Conservation (phyloP, 1,140 invertebrate species). For the Plectrocnemia conspersa region DNA sequence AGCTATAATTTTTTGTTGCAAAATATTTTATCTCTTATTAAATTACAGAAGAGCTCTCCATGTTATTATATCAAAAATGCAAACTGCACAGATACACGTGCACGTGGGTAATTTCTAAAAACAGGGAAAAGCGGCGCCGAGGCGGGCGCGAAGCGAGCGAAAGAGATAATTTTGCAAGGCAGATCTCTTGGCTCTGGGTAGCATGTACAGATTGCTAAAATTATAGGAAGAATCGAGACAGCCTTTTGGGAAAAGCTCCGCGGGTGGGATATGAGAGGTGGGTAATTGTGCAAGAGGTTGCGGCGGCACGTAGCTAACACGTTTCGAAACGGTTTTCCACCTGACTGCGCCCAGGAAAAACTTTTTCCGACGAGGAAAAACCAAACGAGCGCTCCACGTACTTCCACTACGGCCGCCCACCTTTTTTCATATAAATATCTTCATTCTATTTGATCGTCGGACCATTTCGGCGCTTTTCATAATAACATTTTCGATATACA, state of each 20-base stretch:
- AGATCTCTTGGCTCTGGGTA: slow-evolving; percentile 7
- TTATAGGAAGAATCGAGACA: slow-evolving; percentile 29
- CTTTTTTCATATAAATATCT: too few relatives aligned
- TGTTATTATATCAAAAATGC: too few relatives aligned
- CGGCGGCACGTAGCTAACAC: slow-evolving; percentile 32
- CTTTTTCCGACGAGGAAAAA: slow-evolving; percentile 8
- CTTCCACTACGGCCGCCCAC: neutral
- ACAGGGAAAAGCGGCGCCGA: too few relatives aligned
- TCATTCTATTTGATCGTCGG: too few relatives aligned
- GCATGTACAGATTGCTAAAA: slow-evolving; percentile 31
- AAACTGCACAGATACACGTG: too few relatives aligned
- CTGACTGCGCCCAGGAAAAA: slow-evolving; percentile 21
- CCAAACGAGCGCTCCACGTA: neutral
- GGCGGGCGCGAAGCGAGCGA: too few relatives aligned
- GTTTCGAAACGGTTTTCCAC: slow-evolving; percentile 33
- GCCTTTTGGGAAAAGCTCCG: slow-evolving; percentile 28
- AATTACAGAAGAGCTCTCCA: too few relatives aligned
- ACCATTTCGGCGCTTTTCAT: too few relatives aligned
- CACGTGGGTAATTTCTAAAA: too few relatives aligned
- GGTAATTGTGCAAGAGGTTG: slow-evolving; percentile 29
- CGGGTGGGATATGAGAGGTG: slow-evolving; percentile 23
- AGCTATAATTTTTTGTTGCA: too few relatives aligned
- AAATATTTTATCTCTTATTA: too few relatives aligned
- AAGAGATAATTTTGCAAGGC: slow-evolving; percentile 16
- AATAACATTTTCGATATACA: too few relatives aligned